These are phyloP conservation scores for Lampris incognitus DNA, from an alignment of 2,113 vertebrate genomes.

Conservation along the genomic window DNA sequence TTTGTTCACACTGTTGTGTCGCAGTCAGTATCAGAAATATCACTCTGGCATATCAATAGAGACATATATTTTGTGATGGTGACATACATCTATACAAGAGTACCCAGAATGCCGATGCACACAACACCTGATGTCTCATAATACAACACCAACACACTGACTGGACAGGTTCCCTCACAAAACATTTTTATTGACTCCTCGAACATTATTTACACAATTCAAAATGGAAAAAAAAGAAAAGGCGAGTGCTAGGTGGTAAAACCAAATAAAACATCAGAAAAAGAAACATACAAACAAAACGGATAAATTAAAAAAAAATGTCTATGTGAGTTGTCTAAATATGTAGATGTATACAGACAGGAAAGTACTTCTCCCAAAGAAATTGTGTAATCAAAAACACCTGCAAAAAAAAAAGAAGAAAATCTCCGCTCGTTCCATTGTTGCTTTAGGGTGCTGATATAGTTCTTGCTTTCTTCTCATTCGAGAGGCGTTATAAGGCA, in stretches of 20 bases:
- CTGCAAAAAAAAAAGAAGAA: constrained; percentile 16
- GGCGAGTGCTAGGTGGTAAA: constrained; percentile 68
- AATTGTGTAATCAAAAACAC: constrained; percentile 51
- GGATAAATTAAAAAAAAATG: constrained; percentile 67
- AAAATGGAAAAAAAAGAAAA: constrained; percentile 46
- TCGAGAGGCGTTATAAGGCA: constrained; percentile 61
- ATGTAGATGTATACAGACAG: constrained; percentile 70
- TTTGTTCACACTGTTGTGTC: too few relatives aligned
- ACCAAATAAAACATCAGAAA: constrained; percentile 48
- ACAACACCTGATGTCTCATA: too few relatives aligned
- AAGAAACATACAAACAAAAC: constrained; percentile 54
- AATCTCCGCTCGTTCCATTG: constrained; percentile 42
- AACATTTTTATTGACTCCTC: constrained; percentile 74
- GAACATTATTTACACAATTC: constrained; percentile 78
- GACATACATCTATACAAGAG: neutral
- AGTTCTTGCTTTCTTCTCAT: constrained; percentile 44
- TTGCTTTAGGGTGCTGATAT: constrained; percentile 20
- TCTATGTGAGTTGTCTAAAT: constrained; percentile 47
- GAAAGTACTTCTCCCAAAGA: constrained; percentile 72
- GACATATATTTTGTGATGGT: neutral
- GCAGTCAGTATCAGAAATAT: neutral
- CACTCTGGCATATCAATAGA: neutral
- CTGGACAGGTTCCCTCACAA: constrained; percentile 51
- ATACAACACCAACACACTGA: constrained; percentile 5
- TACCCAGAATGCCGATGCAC: neutral